Evolutionary conservation across 2,797 vertebrate species (phyloP), one percentile per base, ranked within the genome.

Genomic region (Thalassophryne amazonica): DNA sequence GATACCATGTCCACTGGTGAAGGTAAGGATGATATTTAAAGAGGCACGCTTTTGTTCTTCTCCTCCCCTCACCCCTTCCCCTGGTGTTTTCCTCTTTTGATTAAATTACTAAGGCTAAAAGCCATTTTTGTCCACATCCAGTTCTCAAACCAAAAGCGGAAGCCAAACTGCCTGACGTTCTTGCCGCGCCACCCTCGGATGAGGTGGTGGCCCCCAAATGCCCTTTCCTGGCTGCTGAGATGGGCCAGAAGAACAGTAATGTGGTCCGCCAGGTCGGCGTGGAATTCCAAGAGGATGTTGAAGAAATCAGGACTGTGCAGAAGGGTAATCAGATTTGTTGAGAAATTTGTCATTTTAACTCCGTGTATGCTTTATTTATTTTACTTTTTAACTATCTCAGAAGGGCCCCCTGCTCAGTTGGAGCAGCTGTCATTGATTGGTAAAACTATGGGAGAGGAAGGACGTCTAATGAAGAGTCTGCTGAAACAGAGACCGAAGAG

Each of bases 201-300:
- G 95, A 93, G 62, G 58, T 52, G 0, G 57, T 76, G 1, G 85
- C 91, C 3, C 95, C 94, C 31, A 98, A 94, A 42, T 99, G 97
- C 78, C 97, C 97, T 0, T 99, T 99, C 71, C 88, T 99, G 76
- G 95, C 96, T 1, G 96, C 93, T 17, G 93, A 99, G 80, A 94
- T 99, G 94, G 93, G 82, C 33, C 95, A 95, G 70, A 88, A 85
- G 53, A 91, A 90, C 71, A 96, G 95, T 73, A 91, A 60, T 0
- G 96, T 98, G 42, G 93, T 99, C 66, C 87, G 95, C 8, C 90
- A 95, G 84, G 94, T 94, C 69, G 93, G 94, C 64, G 81, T 94
- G 7, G 95, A 93, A 17, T 93, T 94, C 31, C 94, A 98, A 50
- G 97, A 99, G 66, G 95, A 99, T 29, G 96, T 99, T 19, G 89